These are phyloP conservation scores for Calycopis cecrops DNA, from an alignment of 1,140 invertebrate genomes.

Conservation along the genomic window DNA sequence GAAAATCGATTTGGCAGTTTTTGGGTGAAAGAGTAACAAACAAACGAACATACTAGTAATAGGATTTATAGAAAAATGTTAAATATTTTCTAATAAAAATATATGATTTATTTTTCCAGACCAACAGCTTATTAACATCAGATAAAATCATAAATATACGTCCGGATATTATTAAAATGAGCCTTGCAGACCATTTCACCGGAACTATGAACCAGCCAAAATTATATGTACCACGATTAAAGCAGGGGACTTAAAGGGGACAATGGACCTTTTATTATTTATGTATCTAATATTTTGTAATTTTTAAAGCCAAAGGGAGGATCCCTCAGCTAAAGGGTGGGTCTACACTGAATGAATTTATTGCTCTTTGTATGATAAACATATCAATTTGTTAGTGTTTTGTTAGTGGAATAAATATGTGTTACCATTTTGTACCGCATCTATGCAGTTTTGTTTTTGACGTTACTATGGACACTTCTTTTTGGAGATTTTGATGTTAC, in stretches of 20 bases:
- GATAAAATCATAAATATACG: not conserved
- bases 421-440: constrained; percentile 50
- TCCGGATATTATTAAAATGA: constrained; percentile 9
- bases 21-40: too few relatives aligned
- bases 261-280: constrained; percentile 62
- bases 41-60: too few relatives aligned
- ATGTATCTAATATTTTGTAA: constrained; percentile 66
- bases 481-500: not conserved
- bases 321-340: constrained; percentile 68
- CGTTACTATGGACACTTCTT: constrained; percentile 42
- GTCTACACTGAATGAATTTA: constrained; percentile 64
- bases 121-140: too few relatives aligned
- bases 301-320: constrained; percentile 70
- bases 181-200: constrained; percentile 57
- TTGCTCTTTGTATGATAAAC: constrained; percentile 71
- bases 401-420: constrained; percentile 64
- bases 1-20: too few relatives aligned
- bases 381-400: constrained; percentile 74
- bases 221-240: constrained; percentile 53
- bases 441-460: constrained; percentile 48
- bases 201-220: constrained; percentile 59
- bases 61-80: too few relatives aligned
- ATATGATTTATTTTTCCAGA: too few relatives aligned
- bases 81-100: too few relatives aligned
- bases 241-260: constrained; percentile 34